These are phyloP conservation scores for Mus minutoides DNA, from an alignment of 2,797 vertebrate species.

Conservation along the genomic window DNA sequence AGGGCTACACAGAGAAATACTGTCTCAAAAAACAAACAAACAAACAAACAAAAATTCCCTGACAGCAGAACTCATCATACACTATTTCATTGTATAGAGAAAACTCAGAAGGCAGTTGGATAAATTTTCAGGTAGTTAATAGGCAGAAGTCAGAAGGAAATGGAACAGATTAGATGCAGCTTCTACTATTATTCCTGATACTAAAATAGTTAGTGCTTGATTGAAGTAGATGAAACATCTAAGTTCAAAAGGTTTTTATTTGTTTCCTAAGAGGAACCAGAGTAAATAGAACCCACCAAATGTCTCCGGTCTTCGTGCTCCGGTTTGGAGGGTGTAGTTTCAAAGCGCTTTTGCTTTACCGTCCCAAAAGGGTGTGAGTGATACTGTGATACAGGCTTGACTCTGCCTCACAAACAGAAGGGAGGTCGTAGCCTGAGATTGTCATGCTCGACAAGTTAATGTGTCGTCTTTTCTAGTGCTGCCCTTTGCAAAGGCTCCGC, in stretches of 20 bases:
- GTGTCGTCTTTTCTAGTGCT: slow-evolving; percentile 6
- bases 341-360: slow-evolving; percentile 55
- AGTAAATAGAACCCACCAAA: slow-evolving; percentile 40
- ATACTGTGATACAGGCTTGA: neutral
- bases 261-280: slow-evolving; percentile 20
- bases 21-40: too few species aligned
- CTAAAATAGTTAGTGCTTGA: neutral
- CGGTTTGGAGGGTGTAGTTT: slow-evolving; percentile 2
- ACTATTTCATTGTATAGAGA: neutral
- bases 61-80: neutral
- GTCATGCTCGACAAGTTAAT: slow-evolving; percentile 53
- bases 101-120: neutral
- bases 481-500: slow-evolving; percentile 59
- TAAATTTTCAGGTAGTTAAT: neutral
- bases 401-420: slow-evolving; percentile 48
- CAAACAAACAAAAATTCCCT: too few species aligned
- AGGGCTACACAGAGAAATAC: too few species aligned
- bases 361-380: slow-evolving; percentile 19
- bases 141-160: slow-evolving; percentile 41
- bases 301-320: slow-evolving; percentile 9
- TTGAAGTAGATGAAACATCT: neutral
- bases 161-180: neutral
- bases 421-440: slow-evolving; percentile 41
- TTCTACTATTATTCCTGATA: neutral
- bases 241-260: neutral